Percentiles rank a stretch among this genome's conserved stretches.
Conservation (phyloP, 1,140 invertebrate species). For the Neodiprion fabricii region DNA sequence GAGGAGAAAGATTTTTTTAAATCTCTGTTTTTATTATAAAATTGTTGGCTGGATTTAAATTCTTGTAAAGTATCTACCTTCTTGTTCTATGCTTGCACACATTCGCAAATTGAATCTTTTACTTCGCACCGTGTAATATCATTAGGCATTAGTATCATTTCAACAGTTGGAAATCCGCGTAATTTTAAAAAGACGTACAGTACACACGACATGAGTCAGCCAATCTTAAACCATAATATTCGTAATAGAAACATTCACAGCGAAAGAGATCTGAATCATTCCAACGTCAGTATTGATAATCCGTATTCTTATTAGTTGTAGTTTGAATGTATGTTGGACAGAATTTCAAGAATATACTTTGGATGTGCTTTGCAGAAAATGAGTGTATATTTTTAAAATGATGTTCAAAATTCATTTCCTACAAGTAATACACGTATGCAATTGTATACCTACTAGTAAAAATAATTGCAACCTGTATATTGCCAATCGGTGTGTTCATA, state of each 20-base stretch:
- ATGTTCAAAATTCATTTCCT: conserved; percentile 11
- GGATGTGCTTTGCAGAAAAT: background rate
- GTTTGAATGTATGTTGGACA: conserved; percentile 38
- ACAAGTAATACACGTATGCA: background rate
- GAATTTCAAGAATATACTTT: too few species aligned
- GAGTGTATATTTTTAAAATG: conserved; percentile 25
- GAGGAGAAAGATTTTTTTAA: background rate
- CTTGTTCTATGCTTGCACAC: background rate
- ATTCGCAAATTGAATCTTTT: too few species aligned
- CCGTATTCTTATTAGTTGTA: conserved; percentile 35
- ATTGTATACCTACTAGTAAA: too few species aligned
- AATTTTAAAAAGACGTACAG: background rate
- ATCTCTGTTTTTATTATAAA: background rate
- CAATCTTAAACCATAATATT: conserved; percentile 18
- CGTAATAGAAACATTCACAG: conserved; percentile 29
- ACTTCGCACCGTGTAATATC: too few species aligned
- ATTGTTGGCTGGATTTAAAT: background rate
- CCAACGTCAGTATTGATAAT: conserved; percentile 61
- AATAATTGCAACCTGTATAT: too few species aligned
- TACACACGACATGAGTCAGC: conserved; percentile 18
- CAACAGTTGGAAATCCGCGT: background rate
- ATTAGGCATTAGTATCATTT: background rate
- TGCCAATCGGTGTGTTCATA: too few species aligned
- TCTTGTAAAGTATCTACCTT: background rate
- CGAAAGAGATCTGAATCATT: conserved; percentile 48